Base-by-base conservation (phyloP, 1,140 invertebrate genomes). In the Hetaerina americana region DNA sequence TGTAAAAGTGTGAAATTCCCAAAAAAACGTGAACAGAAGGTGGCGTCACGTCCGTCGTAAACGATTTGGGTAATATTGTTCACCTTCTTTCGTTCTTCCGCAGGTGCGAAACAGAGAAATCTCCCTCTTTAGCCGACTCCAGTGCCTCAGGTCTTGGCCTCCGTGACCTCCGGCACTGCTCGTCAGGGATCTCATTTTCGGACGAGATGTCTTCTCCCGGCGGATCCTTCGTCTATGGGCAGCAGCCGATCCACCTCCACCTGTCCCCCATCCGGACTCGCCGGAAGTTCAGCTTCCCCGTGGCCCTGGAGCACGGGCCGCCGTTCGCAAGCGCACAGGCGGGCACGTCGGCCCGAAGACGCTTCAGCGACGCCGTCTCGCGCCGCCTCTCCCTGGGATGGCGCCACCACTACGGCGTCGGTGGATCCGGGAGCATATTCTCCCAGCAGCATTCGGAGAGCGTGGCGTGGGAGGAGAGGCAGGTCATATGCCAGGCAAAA, bases 361-460 rank as follows among this genome's bases (percentile, higher is more conserved):
- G 88, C 49, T 84, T 90, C 10, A 86, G 88, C 75, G 88, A 89
- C 77, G 88, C 85, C 0, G 87, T 90, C 0, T 83, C 86, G 1
- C 79, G 89, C 31, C 90, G 90, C 76, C 78, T 91, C 26, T 90
- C 88, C 22, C 88, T 88, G 82, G 87, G 70, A 82, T 83, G 1
- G 78, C 82, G 2, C 79, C 81, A 5, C 78, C 70, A 49, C 18
- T 68, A 67, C 18, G 27, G 49, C 66, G 0, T 76, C 25, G 71
- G 72, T 26, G 67, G 71, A 22, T 49, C 26, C 22, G 66, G 70
- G 24, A 70, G 24, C 10, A 15, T 26, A 22, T 26, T 27, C 5
- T 28, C 22, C 18, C 27, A 83, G 29, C 84, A 86, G 8, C 80
- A 85, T 0, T 83, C 87, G 72, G 83, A 88, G 66, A 84, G 87